Base-by-base conservation (phyloP, 2,113 vertebrate genomes). In the Calyptommatus sinebrachiatus region DNA sequence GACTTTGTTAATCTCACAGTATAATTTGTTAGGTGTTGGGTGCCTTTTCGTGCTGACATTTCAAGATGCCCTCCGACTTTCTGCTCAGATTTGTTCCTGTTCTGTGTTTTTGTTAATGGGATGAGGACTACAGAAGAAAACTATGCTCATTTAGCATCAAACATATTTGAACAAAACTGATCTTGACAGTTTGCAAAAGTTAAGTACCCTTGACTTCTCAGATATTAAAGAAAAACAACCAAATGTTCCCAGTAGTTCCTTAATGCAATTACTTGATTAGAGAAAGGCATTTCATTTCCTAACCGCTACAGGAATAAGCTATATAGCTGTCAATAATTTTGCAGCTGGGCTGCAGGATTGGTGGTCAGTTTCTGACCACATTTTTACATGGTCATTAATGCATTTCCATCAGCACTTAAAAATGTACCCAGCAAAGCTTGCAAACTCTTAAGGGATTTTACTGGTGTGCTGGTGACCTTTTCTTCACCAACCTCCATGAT, bases 261-360 rank as follows among this genome's bases (percentile, higher is more conserved):
- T 91, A 91, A 91, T 91, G 91, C 94, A 90, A 94, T 92, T 92
- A 90, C 92, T 84, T 92, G 92, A 93, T 94, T 89, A 92, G 85
- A 87, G 78, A 68, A 72, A 86, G 83, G 89, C 88, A 91, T 92
- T 95, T 90, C 87, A 84, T 91, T 92, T 91, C 83, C 82, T 89
- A 89, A 93, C 94, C 93, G 1, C 93, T 90, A 96, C 95, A 96
- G 86, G 92, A 85, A 92, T 91, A 92, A 91, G 95, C 95, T 93
- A 95, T 96, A 94, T 94, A 94, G 85, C 91, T 92, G 94, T 96
- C 95, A 83, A 96, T 95, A 95, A 91, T 90, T 88, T 84, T 73
- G 28, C 91, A 87, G 86, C 1, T 72, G 83, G 77, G 86, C 89
- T 89, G 81, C 82, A 74, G 89, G 86, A 83, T 77, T 84, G 81